These are phyloP conservation scores for Polia nebulosa DNA, from an alignment of 2,888 invertebrate species.

Conservation along the genomic window DNA sequence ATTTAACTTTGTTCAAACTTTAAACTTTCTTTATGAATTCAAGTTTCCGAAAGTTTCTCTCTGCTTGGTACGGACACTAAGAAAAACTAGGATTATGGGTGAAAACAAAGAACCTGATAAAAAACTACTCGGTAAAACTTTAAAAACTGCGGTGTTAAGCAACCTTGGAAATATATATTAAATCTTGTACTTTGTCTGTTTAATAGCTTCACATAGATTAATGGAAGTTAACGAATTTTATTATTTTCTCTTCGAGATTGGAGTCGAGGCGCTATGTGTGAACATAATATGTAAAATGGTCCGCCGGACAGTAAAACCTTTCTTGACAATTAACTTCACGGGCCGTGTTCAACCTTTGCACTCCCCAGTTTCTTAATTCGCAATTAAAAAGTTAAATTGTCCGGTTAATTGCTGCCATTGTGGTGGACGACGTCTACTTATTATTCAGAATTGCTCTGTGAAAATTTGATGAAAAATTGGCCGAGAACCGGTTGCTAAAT, in stretches of 20 bases:
- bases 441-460: slow-evolving; percentile 83
- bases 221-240: slow-evolving; percentile 13
- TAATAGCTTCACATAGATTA: slow-evolving; percentile 17
- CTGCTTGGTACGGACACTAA: slow-evolving; percentile 64
- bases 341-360: slow-evolving; percentile 84
- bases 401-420: slow-evolving; percentile 88
- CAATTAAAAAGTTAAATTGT: slow-evolving; percentile 90
- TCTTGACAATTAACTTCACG: slow-evolving; percentile 79
- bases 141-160: slow-evolving; percentile 50
- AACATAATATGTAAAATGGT: slow-evolving; percentile 40
- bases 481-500: slow-evolving; percentile 82
- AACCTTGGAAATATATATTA: slow-evolving; percentile 50
- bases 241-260: slow-evolving; percentile 18
- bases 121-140: slow-evolving; percentile 55
- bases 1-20: slow-evolving; percentile 70
- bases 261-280: slow-evolving; percentile 24
- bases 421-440: slow-evolving; percentile 84
- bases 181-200: slow-evolving; percentile 26
- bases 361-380: slow-evolving; percentile 86
- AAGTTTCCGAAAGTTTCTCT: slow-evolving; percentile 69
- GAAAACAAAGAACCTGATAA: slow-evolving; percentile 61
- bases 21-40: slow-evolving; percentile 71
- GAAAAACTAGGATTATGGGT: slow-evolving; percentile 66
- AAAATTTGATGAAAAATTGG: slow-evolving; percentile 84
- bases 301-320: slow-evolving; percentile 67